Percentiles rank a stretch among this genome's conserved stretches.
Conservation (phyloP, 2,888 invertebrate species). For the Teleiodes luculella region DNA sequence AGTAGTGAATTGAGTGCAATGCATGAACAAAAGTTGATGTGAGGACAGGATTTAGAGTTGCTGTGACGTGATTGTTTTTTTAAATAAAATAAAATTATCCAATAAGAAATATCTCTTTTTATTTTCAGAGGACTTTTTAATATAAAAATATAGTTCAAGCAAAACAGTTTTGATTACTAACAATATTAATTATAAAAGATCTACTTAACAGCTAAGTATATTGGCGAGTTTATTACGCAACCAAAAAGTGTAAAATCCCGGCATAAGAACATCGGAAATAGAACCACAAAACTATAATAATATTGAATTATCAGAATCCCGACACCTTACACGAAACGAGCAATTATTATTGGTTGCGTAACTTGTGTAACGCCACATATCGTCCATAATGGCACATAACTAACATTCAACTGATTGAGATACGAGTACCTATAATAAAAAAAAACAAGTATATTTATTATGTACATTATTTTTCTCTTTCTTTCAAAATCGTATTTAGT, state of each 20-base stretch:
- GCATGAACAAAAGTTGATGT: constrained; percentile 51
- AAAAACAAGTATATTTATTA: too few relatives aligned
- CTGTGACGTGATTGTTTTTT: constrained; percentile 52
- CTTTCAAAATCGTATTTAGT: too few relatives aligned
- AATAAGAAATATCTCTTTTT: background rate
- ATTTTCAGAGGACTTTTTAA: too few relatives aligned
- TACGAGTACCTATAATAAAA: too few relatives aligned
- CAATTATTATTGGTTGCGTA: too few relatives aligned
- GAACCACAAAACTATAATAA: too few relatives aligned
- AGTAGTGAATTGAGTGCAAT: constrained; percentile 66
- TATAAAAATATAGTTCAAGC: background rate
- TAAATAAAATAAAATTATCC: constrained; percentile 3
- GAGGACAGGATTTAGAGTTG: constrained; percentile 45
- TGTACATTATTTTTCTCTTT: too few relatives aligned
- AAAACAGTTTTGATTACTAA: background rate
- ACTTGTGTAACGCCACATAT: too few relatives aligned
- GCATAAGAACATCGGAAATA: too few relatives aligned
- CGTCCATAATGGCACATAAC: background rate
- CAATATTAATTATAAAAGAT: background rate
- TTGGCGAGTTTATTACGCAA: background rate
- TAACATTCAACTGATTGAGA: background rate
- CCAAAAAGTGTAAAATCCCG: background rate
- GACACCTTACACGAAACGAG: too few relatives aligned
- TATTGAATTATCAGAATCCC: too few relatives aligned
- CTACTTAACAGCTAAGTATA: background rate